phyloP scores from a whole-genome alignment of 2,113 vertebrate species.

The Hipposideros armiger region DNA sequence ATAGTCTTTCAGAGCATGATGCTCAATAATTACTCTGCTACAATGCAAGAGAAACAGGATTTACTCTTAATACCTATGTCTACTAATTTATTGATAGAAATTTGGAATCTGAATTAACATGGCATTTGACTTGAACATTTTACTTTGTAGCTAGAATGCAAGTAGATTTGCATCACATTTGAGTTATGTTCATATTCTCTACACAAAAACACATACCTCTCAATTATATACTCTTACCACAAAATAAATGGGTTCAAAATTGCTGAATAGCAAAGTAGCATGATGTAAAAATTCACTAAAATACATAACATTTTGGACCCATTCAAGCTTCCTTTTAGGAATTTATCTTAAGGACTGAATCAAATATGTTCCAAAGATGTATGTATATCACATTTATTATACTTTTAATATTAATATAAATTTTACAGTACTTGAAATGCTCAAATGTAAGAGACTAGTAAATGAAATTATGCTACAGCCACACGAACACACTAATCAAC shows the following conservation, averaged over 20 bases:
- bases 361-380: background rate
- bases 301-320: background rate
- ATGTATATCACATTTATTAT: background rate
- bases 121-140: background rate
- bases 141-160: background rate
- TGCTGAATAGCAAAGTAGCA: background rate
- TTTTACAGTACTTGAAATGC: background rate
- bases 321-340: background rate
- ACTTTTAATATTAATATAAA: background rate
- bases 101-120: background rate
- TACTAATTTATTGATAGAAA: background rate
- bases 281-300: background rate
- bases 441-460: background rate
- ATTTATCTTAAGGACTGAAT: background rate
- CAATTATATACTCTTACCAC: background rate
- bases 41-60: background rate
- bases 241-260: background rate
- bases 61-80: background rate
- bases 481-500: background rate
- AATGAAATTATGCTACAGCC: background rate
- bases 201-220: background rate
- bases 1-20: background rate
- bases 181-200: slow-evolving; percentile 4
- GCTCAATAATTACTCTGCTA: background rate
- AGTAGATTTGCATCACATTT: background rate